Percentiles rank a stretch among this genome's conserved stretches.
phyloP scores from a whole-genome alignment of 2,888 invertebrate species.

The Amiota communis region DNA sequence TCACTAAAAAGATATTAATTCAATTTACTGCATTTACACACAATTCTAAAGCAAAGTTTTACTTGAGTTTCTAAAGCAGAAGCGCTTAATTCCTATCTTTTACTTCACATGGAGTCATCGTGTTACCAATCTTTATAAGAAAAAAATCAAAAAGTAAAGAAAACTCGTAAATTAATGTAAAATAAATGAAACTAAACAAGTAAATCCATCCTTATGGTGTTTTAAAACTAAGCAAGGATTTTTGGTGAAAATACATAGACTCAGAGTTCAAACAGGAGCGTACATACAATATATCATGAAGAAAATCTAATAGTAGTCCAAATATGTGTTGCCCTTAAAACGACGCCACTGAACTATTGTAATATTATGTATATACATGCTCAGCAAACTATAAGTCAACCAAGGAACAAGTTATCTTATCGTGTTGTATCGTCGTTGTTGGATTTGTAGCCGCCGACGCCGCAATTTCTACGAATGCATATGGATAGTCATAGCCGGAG shows the following conservation, averaged over 20 bases:
- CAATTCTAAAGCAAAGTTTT: neutral
- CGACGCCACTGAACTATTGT: too few relatives aligned
- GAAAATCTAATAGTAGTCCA: too few relatives aligned
- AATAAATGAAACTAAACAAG: slow-evolving; percentile 14
- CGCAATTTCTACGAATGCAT: too few relatives aligned
- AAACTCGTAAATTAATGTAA: slow-evolving; percentile 13
- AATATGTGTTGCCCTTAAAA: too few relatives aligned
- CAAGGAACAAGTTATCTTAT: slow-evolving; percentile 15
- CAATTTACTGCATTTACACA: slow-evolving; percentile 6
- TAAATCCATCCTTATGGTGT: slow-evolving; percentile 1
- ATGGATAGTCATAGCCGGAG: neutral
- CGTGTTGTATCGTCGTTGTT: slow-evolving; percentile 10
- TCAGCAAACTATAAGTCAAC: slow-evolving; percentile 27
- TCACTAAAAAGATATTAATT: slow-evolving; percentile 8
- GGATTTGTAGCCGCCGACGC: neutral
- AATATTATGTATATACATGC: neutral
- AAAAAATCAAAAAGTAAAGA: neutral
- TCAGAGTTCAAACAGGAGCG: neutral
- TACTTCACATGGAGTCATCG: neutral
- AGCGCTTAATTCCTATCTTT: neutral
- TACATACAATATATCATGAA: too few relatives aligned
- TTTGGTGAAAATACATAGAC: slow-evolving; percentile 6
- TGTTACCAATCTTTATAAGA: neutral
- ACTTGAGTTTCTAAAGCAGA: neutral
- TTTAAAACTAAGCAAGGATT: neutral